Conservation (phyloP, 2,888 invertebrate species). For the Apamea sordens region DNA sequence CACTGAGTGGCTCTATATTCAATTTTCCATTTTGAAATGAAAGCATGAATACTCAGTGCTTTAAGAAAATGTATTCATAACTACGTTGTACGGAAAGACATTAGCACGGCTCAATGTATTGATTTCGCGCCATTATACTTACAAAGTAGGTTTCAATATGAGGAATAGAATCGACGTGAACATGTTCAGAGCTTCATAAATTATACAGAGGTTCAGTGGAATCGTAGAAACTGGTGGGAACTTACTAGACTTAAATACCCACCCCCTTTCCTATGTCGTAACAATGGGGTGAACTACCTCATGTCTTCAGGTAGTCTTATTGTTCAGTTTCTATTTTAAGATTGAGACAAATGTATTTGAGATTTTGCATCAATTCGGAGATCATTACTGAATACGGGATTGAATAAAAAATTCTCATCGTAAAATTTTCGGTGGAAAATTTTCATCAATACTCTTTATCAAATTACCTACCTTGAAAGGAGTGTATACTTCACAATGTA, state of each 20-base stretch:
- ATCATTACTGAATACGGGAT: background rate
- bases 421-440: background rate
- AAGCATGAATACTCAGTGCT: constrained; percentile 16
- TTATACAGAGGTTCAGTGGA: constrained; percentile 53
- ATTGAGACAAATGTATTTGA: constrained; percentile 26
- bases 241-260: constrained; percentile 32
- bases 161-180: constrained; percentile 47
- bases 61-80: constrained; percentile 46
- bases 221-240: constrained; percentile 36
- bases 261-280: constrained; percentile 18
- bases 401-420: constrained; percentile 2
- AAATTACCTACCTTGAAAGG: constrained; percentile 32
- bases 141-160: constrained; percentile 46
- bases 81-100: constrained; percentile 41
- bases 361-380: constrained; percentile 12
- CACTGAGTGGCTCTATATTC: constrained; percentile 73
- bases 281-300: constrained; percentile 42
- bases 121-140: constrained; percentile 52
- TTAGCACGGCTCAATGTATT: constrained; percentile 46
- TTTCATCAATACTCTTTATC: background rate
- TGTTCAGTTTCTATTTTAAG: constrained; percentile 17
- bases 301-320: constrained; percentile 21
- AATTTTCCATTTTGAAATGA: constrained; percentile 73
- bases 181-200: constrained; percentile 56
- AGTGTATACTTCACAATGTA: constrained; percentile 14